Evolutionary conservation across 2,113 vertebrate genomes (phyloP).

Genomic region (Myrmecophaga tridactyla): DNA sequence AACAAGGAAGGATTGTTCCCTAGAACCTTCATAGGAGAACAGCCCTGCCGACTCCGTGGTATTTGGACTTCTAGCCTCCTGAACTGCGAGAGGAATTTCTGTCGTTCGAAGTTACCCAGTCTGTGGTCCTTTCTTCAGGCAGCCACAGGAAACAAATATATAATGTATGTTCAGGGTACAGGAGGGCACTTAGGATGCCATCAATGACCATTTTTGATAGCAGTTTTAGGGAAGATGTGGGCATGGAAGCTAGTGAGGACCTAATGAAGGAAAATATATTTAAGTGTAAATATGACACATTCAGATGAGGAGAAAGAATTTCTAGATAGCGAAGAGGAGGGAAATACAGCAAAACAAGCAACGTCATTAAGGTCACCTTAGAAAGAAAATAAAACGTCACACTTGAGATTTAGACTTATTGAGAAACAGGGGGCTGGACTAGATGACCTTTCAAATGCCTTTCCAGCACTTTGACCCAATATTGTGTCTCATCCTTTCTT

Average conservation of each 20-base stretch:
- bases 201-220: background rate
- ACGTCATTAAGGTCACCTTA: background rate
- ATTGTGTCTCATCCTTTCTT: background rate
- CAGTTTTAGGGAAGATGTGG: background rate
- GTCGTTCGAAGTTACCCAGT: too few species aligned
- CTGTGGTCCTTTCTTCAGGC: too few species aligned
- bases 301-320: background rate
- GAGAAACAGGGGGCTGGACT: background rate
- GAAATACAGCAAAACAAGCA: background rate
- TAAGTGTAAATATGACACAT: background rate
- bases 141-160: too few species aligned
- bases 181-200: too few species aligned
- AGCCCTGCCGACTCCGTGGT: too few species aligned
- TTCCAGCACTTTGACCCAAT: background rate
- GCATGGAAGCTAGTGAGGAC: background rate
- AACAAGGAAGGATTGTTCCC: too few species aligned
- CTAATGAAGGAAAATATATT: background rate
- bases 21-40: too few species aligned
- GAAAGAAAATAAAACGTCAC: background rate
- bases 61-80: too few species aligned
- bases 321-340: background rate
- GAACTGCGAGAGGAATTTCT: too few species aligned
- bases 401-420: background rate
- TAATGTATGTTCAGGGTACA: fast-evolving
- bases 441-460: background rate